These are phyloP conservation scores for Characodon lateralis DNA, from an alignment of 2,797 vertebrate genomes.

Conservation along the genomic window DNA sequence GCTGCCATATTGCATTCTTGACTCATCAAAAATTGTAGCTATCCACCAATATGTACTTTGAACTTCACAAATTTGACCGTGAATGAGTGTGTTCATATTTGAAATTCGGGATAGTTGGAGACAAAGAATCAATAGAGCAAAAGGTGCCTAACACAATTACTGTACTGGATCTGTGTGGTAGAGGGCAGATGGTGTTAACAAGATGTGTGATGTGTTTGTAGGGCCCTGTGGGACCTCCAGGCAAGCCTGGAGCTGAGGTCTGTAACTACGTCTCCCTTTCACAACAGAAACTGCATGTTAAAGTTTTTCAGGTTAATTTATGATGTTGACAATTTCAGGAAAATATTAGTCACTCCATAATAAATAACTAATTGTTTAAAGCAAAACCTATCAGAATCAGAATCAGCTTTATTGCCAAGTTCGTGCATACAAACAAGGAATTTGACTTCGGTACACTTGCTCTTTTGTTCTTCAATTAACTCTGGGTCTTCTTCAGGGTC, in stretches of 20 bases:
- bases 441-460: no score
- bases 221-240: slow-evolving; percentile 87
- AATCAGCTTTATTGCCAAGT: no score
- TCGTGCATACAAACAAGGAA: no score
- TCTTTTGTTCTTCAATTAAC: no score
- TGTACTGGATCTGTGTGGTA: slow-evolving; percentile 71
- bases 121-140: slow-evolving; percentile 75
- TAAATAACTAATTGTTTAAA: slow-evolving; percentile 1
- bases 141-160: slow-evolving; percentile 72
- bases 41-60: slow-evolving; percentile 21
- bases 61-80: slow-evolving; percentile 57
- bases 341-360: slow-evolving; percentile 20
- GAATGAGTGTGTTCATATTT: slow-evolving; percentile 65
- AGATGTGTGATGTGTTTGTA: slow-evolving; percentile 78
- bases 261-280: slow-evolving; percentile 49
- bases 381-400: not conserved
- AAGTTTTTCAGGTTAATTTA: slow-evolving; percentile 20
- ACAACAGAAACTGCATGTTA: slow-evolving; percentile 31
- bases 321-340: slow-evolving; percentile 2
- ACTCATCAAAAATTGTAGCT: slow-evolving; percentile 17
- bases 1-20: slow-evolving; percentile 3
- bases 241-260: slow-evolving; percentile 90
- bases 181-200: slow-evolving; percentile 74
- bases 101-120: slow-evolving; percentile 62
- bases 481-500: slow-evolving; percentile 80